Evolutionary conservation across 2,888 invertebrate species (phyloP), one percentile per base, ranked within the genome.

Genomic region (Chloromyia formosa): DNA sequence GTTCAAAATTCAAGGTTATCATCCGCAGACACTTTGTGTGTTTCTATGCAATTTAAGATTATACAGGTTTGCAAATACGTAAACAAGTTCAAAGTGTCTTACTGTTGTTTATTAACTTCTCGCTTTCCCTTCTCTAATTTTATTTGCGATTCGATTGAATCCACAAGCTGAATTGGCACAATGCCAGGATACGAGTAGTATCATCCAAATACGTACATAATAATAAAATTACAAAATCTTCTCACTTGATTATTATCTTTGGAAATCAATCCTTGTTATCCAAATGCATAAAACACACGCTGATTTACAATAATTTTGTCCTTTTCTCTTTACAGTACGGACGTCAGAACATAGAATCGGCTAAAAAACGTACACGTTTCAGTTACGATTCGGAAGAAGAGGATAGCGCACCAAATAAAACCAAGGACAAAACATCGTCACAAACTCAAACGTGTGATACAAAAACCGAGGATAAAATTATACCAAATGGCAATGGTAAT

Each of bases 301-400:
- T n/a, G n/a, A n/a, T n/a, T n/a, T n/a, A 35, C 27, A 35, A 35
- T 35, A 35, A 35, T 7, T 23, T 71, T 53, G 9, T 42, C 35
- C 54, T 69, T 75, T 75, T 79, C 77, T 81, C 75, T 78, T 87
- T 88, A 4, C 87, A 94, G 94, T 94, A 93, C 87, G 95, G 95
- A 71, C 88, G 94, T 76, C 91, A 92, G 81, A 93, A 94, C 83
- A 93, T 93, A 80, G 93, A 93, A 83, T 89, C 89, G 16, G 89
- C 89, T 12, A 89, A 88, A 85, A 88, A 87, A 80, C 81, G 87
- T 74, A 87, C 88, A 66, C 83, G 89, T 75, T 86, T 83, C 78
- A 86, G 87, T 60, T 85, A 84, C 86, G 73, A 85, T 7, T 86
- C 87, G 58, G 87, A 87, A 54, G 87, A 88, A 0, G 87, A 85